Base-by-base conservation (phyloP, 2,888 invertebrate genomes). In the Patella depressa region DNA sequence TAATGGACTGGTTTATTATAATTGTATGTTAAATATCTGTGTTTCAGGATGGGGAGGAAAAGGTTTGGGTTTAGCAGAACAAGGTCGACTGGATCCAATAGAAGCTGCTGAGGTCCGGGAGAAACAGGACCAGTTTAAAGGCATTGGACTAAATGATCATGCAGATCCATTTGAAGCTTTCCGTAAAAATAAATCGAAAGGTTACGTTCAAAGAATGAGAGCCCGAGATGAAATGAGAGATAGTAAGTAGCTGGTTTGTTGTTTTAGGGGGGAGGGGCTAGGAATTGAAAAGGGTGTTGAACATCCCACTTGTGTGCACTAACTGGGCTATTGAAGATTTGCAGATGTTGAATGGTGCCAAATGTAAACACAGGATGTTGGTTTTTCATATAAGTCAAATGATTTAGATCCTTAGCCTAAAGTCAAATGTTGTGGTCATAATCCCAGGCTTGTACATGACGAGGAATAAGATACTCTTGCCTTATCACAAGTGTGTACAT, bases 11-110 rank as follows among this genome's bases (percentile, higher is more conserved):
- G 45, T 71, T 29, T 29, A 71, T n/a, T 0, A 19, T 19, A 65
- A 65, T 19, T 65, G 14, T 65, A 19, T 9, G 45, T n/a, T 45
- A 73, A 12, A 11, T 15, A 53, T 15, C 55, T 3, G 14, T n/a
- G 55, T 73, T 78, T 12, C 75, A 91, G 92, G 98, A 3, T 99
- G 99, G 99, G 95, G 96, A 80, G 98, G 98, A 65, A 95, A 95
- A 69, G 99, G 99, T 12, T 93, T 99, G 14, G 99, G 99, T 24
- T 96, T 96, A 0, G 95, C 97, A 79, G 98, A 98, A 82, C 98
- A 98, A 92, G 99, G 99, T 80, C 98, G 98, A 81, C 96, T 97
- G 80, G 95, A 97, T 84, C 98, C 98, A 0, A 97, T 99, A 84
- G 95, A 96, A 75, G 97, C 96, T 0, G 95, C 96, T 85, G 96